phyloP scores from a whole-genome alignment of 2,113 vertebrate species.

The Climacteris rufus region DNA sequence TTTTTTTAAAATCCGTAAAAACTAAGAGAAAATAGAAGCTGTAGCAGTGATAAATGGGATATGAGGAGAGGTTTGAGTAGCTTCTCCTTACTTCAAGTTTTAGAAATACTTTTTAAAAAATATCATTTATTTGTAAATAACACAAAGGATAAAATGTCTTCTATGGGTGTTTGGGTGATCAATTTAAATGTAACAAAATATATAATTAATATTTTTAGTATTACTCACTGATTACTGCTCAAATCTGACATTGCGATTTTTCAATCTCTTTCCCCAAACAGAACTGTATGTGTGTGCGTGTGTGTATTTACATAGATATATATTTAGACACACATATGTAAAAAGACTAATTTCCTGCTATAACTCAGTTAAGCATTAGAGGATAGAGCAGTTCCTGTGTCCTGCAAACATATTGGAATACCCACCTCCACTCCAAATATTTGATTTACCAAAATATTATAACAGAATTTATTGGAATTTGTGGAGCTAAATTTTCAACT shows the following conservation, averaged over 20 bases:
- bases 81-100: background rate
- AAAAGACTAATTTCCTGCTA: background rate
- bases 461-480: background rate
- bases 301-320: background rate
- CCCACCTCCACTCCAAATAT: background rate
- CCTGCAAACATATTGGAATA: background rate
- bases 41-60: background rate
- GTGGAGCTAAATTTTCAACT: background rate
- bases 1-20: background rate
- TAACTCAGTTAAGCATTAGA: background rate
- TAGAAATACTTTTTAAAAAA: background rate
- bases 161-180: background rate
- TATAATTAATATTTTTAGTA: background rate
- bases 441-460: background rate
- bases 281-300: rapidly evolving
- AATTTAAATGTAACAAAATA: background rate
- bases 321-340: background rate
- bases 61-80: background rate
- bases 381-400: background rate
- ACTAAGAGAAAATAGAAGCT: background rate
- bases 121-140: background rate
- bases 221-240: background rate
- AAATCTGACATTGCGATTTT: background rate
- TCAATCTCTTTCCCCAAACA: background rate
- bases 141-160: background rate